A percentile compares a stretch with the other conserved stretches of the same genome.
Conservation (phyloP, 1,140 invertebrate species). For the Holotrichia oblita region DNA sequence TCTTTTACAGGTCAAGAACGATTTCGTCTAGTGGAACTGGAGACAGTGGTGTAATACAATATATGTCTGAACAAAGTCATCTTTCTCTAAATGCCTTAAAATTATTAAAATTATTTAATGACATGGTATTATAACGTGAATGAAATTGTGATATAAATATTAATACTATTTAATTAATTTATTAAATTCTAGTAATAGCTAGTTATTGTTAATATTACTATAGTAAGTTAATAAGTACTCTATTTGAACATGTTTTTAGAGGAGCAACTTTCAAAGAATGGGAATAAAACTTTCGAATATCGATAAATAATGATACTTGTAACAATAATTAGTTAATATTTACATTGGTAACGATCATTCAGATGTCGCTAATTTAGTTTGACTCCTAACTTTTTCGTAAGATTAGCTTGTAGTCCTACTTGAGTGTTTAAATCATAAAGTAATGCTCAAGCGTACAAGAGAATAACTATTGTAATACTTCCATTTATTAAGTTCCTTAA, state of each 20-base stretch:
- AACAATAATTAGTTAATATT: not conserved
- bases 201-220: conserved; percentile 29
- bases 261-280: conserved; percentile 18
- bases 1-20: conserved; percentile 78
- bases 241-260: conserved; percentile 26
- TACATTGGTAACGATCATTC: not conserved
- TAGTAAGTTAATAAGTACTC: conserved; percentile 5
- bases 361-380: not conserved
- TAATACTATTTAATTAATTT: conserved; percentile 43
- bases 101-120: conserved; percentile 10
- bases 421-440: not conserved
- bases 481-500: too few species aligned
- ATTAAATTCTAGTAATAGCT: conserved; percentile 37
- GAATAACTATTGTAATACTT: too few species aligned
- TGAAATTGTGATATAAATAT: conserved; percentile 48
- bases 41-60: conserved; percentile 71
- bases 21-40: conserved; percentile 80
- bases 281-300: conserved; percentile 39
- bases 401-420: too few species aligned
- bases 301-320: not conserved
- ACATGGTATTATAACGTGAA: conserved; percentile 22
- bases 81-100: conserved; percentile 52
- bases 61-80: conserved; percentile 39
- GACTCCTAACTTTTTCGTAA: too few species aligned
- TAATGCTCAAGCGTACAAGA: not conserved